Evolutionary conservation across 2,888 invertebrate species (phyloP).

Genomic region (Caradrina kadenii): DNA sequence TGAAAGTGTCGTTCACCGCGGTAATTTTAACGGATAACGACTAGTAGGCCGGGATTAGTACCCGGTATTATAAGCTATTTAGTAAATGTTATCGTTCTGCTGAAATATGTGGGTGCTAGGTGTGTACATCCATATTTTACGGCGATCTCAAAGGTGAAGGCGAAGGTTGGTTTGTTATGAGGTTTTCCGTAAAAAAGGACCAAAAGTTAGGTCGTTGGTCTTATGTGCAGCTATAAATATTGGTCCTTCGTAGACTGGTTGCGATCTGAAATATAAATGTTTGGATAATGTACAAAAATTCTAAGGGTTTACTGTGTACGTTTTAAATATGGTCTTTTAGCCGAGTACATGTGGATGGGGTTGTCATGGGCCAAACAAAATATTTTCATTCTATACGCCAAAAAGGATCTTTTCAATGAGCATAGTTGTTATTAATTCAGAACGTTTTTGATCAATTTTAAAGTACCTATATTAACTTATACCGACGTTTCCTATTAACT

Average conservation of each 20-base stretch:
- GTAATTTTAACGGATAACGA: constrained; percentile 49
- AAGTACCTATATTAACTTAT: no score
- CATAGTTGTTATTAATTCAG: background rate
- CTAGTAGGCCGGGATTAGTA: constrained; percentile 27
- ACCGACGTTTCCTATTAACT: constrained; percentile 16
- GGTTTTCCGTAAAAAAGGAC: background rate
- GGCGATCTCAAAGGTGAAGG: background rate
- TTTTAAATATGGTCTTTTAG: no score
- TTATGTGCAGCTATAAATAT: background rate
- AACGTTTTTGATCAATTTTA: background rate
- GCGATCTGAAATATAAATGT: no score
- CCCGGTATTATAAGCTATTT: constrained; percentile 38
- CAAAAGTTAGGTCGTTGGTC: background rate
- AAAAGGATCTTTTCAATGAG: background rate
- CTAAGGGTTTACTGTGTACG: no score
- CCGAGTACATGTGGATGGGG: no score
- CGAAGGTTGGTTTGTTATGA: background rate
- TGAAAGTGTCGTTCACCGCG: constrained; percentile 39
- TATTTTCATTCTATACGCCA: no score
- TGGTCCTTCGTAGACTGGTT: background rate
- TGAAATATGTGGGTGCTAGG: constrained; percentile 31
- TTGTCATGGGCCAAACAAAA: no score
- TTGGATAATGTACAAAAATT: no score
- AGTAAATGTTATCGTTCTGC: constrained; percentile 37
- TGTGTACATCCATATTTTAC: constrained; percentile 17